Percentiles rank a stretch among this genome's conserved stretches.
Conservation (phyloP, 2,797 vertebrate genomes). For the Euphonia xanthogaster region DNA sequence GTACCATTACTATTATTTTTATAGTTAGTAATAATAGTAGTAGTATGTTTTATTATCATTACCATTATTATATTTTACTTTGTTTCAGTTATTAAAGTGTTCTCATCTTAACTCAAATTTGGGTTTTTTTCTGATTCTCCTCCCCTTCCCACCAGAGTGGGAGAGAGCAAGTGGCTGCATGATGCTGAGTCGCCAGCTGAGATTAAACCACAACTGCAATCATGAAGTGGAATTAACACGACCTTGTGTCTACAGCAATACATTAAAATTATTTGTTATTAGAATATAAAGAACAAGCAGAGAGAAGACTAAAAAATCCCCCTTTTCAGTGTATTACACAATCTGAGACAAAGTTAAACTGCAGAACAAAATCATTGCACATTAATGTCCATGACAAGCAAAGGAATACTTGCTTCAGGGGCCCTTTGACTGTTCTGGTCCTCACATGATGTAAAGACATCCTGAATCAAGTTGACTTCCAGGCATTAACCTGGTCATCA, state of each 20-base stretch:
- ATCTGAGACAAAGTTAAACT: neutral
- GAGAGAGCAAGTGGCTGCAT: neutral
- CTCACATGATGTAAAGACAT: neutral
- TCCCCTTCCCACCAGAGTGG: neutral
- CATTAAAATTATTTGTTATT: neutral
- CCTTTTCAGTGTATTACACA: neutral
- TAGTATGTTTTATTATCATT: neutral
- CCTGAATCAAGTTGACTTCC: neutral
- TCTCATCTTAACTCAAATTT: neutral
- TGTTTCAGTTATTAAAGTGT: neutral
- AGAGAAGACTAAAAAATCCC: neutral
- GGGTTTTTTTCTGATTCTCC: neutral
- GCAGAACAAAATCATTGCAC: neutral
- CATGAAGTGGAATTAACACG: neutral
- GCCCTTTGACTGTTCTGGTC: neutral
- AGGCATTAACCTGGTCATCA: neutral
- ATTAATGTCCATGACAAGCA: neutral
- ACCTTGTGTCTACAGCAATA: neutral
- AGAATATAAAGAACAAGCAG: neutral
- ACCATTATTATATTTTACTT: neutral
- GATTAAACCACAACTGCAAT: neutral
- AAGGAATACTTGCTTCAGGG: neutral
- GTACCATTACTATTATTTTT: neutral
- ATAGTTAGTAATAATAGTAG: neutral
- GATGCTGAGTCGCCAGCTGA: neutral